phyloP scores from a whole-genome alignment of 2,888 invertebrate genomes.

The Amphipyra berbera region DNA sequence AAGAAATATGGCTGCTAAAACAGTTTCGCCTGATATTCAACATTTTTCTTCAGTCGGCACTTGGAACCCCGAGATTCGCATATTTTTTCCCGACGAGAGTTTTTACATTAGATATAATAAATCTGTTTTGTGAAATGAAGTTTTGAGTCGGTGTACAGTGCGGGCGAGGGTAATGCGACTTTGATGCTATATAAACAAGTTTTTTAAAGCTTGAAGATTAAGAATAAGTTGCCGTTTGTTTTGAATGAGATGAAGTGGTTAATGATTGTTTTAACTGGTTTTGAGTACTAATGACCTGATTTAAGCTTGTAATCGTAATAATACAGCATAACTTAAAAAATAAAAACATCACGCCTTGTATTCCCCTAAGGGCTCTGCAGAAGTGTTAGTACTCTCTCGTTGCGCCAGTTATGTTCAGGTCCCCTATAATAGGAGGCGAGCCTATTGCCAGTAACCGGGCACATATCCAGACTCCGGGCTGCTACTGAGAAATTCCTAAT shows the following conservation, averaged over 20 bases:
- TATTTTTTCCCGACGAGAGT: slow-evolving; percentile 67
- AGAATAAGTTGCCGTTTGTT: slow-evolving; percentile 27
- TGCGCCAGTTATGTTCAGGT: no score
- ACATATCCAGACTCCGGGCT: no score
- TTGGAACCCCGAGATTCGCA: slow-evolving; percentile 57
- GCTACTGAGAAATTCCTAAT: no score
- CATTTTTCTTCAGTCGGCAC: slow-evolving; percentile 64
- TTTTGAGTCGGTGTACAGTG: slow-evolving; percentile 53
- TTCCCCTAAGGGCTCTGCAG: no score
- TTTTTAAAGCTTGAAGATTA: slow-evolving; percentile 44
- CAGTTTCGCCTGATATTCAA: slow-evolving; percentile 60
- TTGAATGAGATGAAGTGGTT: slow-evolving; percentile 17
- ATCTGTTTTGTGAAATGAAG: slow-evolving; percentile 69
- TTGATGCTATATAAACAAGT: slow-evolving; percentile 57
- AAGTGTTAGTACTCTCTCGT: no score
- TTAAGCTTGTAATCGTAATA: no score
- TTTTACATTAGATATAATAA: slow-evolving; percentile 70
- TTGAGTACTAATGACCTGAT: slow-evolving; percentile 1
- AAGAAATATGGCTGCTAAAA: slow-evolving; percentile 61
- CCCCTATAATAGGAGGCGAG: no score
- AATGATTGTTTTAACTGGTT: slow-evolving; percentile 8
- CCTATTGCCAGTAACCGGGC: no score
- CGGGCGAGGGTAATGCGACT: slow-evolving; percentile 52
- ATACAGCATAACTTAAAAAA: no score
- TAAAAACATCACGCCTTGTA: no score